Evolutionary conservation across 2,888 invertebrate species (phyloP).

Genomic region (Himalopsyche anomala): DNA sequence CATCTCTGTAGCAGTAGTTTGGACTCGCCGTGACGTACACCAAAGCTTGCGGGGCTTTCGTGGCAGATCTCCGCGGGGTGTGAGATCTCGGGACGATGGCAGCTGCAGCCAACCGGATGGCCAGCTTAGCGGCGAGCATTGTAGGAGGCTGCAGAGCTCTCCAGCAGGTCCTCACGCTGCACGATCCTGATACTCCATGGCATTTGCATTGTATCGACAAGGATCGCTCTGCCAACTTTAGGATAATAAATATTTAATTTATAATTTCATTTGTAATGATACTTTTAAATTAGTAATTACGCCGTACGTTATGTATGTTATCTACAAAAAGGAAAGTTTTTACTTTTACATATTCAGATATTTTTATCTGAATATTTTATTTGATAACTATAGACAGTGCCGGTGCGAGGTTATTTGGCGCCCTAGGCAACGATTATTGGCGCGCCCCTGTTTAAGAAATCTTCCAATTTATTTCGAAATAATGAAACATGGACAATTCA

Average conservation of each 20-base stretch:
- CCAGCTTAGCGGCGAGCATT: slow-evolving; percentile 76
- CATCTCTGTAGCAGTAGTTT: slow-evolving; percentile 88
- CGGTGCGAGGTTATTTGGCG: too few species aligned
- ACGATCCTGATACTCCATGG: slow-evolving; percentile 90
- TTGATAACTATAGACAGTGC: too few species aligned
- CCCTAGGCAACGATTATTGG: too few species aligned
- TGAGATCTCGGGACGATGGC: slow-evolving; percentile 65
- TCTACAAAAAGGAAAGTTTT: too few species aligned
- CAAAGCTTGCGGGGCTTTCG: slow-evolving; percentile 74
- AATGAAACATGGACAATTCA: too few species aligned
- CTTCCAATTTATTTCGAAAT: too few species aligned
- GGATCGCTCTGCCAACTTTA: slow-evolving; percentile 80
- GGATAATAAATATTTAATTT: slow-evolving; percentile 17
- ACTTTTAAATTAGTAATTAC: too few species aligned
- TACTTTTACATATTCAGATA: too few species aligned
- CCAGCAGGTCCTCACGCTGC: slow-evolving; percentile 90
- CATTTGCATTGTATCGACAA: slow-evolving; percentile 85
- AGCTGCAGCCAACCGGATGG: slow-evolving; percentile 77
- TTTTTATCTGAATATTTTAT: too few species aligned
- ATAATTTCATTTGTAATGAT: too few species aligned
- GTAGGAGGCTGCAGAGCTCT: slow-evolving; percentile 81
- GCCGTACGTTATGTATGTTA: too few species aligned
- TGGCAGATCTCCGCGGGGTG: slow-evolving; percentile 71
- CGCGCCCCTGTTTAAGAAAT: too few species aligned
- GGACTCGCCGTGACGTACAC: slow-evolving; percentile 88